Evolutionary conservation across 2,797 vertebrate genomes (phyloP), one percentile per base, ranked within the genome.

Genomic region (Pipistrellus nathusii): DNA sequence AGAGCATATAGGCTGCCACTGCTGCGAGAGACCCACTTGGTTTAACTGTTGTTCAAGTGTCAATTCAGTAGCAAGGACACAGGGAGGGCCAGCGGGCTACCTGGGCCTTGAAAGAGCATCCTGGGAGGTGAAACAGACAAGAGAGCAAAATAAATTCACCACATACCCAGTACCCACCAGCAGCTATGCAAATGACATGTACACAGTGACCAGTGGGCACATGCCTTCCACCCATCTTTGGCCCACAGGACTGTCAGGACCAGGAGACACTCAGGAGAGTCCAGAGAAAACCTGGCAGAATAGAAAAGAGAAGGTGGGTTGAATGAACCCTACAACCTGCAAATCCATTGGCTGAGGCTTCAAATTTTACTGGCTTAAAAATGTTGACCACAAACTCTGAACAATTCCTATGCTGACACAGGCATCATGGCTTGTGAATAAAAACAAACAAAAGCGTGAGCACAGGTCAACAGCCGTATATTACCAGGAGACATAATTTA

Each of bases 111-210:
- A 46, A 7, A 66, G 48, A 68, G 13, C 25, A 1, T 86, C 57
- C n/a, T 17, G 15, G 25, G 21, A 51, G 5, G 3, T 76, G 6
- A 95, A 11, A 83, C 3, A 82, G 14, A 1, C 15, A 30, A 66
- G 30, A 51, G 4, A 18, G 2, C 20, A 25, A 11, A 21, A 15
- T 75, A 80, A 59, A 21, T 17, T n/a, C 46, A 10, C 14, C 11
- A 2, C 12, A 21, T 27, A 41, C 11, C 18, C 4, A 23, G 23
- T n/a, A 30, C 15, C 30, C 25, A 53, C 30, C 8, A 7, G 23
- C 46, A 11, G 11, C 18, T 71, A 11, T 13, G 2, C 0, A 1
- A 46, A 35, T 1, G 2, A 1, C 53, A 21, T 1, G 2, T 18
- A 20, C 20, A 21, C 38, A 73, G 48, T 38, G 23, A 20, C 6